Conservation (phyloP, 2,797 vertebrate genomes). For the Pogonophryne albipinna region DNA sequence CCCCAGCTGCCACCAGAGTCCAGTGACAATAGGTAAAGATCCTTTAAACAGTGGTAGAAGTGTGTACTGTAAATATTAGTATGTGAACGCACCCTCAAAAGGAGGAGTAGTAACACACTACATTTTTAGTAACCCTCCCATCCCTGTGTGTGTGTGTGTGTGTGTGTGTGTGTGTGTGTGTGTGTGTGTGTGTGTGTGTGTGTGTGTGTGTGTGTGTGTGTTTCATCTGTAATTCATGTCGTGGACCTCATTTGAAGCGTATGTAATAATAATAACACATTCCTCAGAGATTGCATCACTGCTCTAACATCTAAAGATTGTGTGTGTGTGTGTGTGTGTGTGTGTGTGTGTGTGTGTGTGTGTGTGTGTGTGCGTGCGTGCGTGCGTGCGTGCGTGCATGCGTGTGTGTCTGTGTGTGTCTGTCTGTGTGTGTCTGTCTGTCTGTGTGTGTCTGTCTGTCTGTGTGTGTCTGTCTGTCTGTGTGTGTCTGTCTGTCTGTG, state of each 20-base stretch:
- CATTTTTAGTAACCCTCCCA: too few relatives aligned
- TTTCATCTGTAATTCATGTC: constrained; percentile 64
- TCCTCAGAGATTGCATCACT: constrained; percentile 47
- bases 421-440: constrained; percentile 21
- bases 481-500: too few relatives aligned
- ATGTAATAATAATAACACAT: constrained; percentile 21
- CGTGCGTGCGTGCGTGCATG: too few relatives aligned
- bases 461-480: too few relatives aligned
- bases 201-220: constrained; percentile 12
- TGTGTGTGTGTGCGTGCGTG: too few relatives aligned
- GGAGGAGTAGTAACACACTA: too few relatives aligned
- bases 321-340: not conserved
- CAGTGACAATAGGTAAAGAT: constrained; percentile 68
- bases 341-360: too few relatives aligned
- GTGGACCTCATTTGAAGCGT: constrained; percentile 59
- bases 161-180: too few relatives aligned
- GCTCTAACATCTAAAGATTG: constrained; percentile 17
- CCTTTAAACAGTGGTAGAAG: not conserved
- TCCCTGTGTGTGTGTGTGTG: too few relatives aligned
- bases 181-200: too few relatives aligned
- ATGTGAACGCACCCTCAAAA: too few relatives aligned
- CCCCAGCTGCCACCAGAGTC: constrained; percentile 76
- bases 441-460: not conserved
- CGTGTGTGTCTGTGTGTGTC: not conserved
- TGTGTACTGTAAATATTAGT: not conserved